Conservation (phyloP, 2,113 vertebrate genomes). For the Puntigrus tetrazona region DNA sequence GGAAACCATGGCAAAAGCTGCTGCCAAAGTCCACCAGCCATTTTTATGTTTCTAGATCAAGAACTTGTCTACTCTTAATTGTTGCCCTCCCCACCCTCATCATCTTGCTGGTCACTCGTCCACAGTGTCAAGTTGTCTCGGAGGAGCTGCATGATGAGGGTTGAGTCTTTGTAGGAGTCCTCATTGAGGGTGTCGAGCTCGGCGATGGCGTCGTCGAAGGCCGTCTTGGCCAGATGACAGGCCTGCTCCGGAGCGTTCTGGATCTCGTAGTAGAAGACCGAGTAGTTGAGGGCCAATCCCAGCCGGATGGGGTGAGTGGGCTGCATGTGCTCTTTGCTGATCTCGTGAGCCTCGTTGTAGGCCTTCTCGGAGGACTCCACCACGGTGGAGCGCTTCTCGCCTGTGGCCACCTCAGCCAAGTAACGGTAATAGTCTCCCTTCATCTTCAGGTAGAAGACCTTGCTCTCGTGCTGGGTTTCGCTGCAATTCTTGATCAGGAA, state of each 20-base stretch:
- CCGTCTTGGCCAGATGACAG: constrained; percentile 99
- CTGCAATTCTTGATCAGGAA: constrained; percentile 99
- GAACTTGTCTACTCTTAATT: constrained; percentile 80
- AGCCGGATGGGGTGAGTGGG: constrained; percentile 97
- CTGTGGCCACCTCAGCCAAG: constrained; percentile 96
- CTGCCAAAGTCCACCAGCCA: constrained; percentile 90
- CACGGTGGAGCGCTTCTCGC: constrained; percentile 93
- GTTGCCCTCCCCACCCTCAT: constrained; percentile 97
- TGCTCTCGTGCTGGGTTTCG: constrained; percentile 98
- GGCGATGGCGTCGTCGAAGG: constrained; percentile 98
- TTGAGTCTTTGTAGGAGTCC: constrained; percentile 99
- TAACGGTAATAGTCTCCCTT: constrained; percentile 99
- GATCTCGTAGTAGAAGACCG: constrained; percentile 99
- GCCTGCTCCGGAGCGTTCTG: constrained; percentile 98
- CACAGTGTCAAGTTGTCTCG: constrained; percentile 99
- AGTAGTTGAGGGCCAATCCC: constrained; percentile 98
- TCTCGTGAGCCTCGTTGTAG: constrained; percentile 97
- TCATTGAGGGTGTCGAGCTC: constrained; percentile 99
- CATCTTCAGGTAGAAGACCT: constrained; percentile 99
- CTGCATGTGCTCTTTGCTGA: constrained; percentile 99
- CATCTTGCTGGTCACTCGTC: constrained; percentile 99
- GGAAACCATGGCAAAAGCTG: constrained; percentile 92
- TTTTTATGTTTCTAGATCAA: constrained; percentile 44
- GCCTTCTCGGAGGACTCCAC: constrained; percentile 98
- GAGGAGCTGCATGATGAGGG: constrained; percentile 99